phyloP scores from a whole-genome alignment of 2,797 vertebrate species.

The Acanthiza pusilla region DNA sequence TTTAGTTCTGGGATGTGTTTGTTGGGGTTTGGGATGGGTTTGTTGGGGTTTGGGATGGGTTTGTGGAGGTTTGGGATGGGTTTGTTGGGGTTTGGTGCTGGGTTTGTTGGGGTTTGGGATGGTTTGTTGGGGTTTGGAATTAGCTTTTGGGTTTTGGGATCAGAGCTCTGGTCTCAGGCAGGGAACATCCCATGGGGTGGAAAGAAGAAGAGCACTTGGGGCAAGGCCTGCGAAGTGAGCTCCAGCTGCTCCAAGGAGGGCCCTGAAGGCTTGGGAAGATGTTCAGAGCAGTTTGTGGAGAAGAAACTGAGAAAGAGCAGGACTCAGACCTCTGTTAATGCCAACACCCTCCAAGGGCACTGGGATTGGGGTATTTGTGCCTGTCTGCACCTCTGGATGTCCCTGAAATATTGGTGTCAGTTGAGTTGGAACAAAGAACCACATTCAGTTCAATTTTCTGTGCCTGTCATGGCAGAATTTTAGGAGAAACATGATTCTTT shows the following conservation, averaged over 20 bases:
- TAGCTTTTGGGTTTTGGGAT: background rate
- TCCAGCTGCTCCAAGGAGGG: background rate
- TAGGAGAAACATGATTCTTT: no score
- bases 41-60: background rate
- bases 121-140: background rate
- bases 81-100: background rate
- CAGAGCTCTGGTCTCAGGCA: background rate
- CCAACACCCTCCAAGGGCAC: background rate
- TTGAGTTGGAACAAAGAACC: no score
- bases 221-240: background rate
- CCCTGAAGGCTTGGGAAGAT: background rate
- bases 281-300: background rate
- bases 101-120: background rate
- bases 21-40: background rate
- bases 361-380: no score
- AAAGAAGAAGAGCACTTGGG: background rate
- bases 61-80: background rate
- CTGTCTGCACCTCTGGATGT: no score
- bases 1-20: background rate
- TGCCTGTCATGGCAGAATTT: no score
- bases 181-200: fast-evolving
- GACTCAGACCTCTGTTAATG: background rate
- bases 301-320: background rate
- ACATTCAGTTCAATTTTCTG: no score
- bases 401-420: no score